These are phyloP conservation scores for Marronus borbonicus DNA, from an alignment of 2,888 invertebrate species.

Conservation along the genomic window DNA sequence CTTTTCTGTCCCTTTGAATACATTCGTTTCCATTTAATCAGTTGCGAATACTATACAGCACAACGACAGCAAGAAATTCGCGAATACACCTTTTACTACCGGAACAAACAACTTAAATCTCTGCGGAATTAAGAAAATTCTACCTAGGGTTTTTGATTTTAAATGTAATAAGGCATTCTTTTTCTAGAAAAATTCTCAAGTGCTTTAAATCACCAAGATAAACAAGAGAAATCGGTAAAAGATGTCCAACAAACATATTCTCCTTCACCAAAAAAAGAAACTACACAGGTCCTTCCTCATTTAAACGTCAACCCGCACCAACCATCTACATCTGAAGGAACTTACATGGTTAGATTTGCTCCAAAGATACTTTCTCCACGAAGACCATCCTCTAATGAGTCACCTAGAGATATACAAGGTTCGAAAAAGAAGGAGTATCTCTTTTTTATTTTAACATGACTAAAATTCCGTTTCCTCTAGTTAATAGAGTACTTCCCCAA, in stretches of 20 bases:
- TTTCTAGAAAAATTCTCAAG: conserved; percentile 25
- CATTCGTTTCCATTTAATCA: no score
- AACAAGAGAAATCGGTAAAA: neutral
- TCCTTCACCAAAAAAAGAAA: conserved; percentile 14
- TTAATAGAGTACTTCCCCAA: conserved; percentile 35
- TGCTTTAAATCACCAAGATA: neutral
- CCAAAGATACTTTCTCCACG: conserved; percentile 55
- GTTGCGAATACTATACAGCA: no score
- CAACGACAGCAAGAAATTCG: no score
- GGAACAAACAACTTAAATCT: no score
- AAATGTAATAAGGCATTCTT: neutral
- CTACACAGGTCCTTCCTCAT: conserved; percentile 9
- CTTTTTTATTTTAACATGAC: neutral
- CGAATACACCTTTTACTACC: no score
- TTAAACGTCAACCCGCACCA: conserved; percentile 5
- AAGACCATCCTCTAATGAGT: conserved; percentile 46
- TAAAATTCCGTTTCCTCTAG: conserved; percentile 24
- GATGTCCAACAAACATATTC: neutral
- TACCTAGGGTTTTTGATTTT: no score
- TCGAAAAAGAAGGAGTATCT: neutral
- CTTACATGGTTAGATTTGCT: conserved; percentile 49
- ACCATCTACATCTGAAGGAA: conserved; percentile 8
- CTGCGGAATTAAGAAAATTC: no score
- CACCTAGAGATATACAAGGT: conserved; percentile 45
- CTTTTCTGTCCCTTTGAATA: no score